Evolutionary conservation across 2,888 invertebrate species (phyloP), one percentile per base, ranked within the genome.

Genomic region (Charanyca ferruginea): DNA sequence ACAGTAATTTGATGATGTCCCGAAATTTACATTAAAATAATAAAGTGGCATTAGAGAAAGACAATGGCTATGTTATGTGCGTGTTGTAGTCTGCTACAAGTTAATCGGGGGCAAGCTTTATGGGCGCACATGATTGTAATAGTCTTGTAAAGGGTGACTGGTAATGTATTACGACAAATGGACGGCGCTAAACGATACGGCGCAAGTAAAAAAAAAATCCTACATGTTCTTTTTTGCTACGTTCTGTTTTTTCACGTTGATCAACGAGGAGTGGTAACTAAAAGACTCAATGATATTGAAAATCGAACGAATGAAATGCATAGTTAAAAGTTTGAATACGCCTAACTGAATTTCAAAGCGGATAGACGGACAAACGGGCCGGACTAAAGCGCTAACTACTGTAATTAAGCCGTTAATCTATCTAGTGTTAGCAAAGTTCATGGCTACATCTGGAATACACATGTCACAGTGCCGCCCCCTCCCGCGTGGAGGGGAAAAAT

Each of bases 1-100:
- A 84, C 85, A 87, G 90, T 90, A 87, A 89, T 89, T 89, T 89
- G 84, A 88, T 89, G 86, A 87, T 85, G 85, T 88, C 83, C 88
- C 86, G 84, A 89, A 90, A 90, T 90, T 89, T 90, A 87, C 84
- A 88, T 84, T 87, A 81, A 84, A 90, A 89, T 86, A 87, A 89
- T 88, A 87, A 87, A 87, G 81, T 80, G 72, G 78, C 75, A 79
- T 85, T 79, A 83, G 66, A 69, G 69, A 62, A 82, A 79, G 86
- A 89, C 85, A 89, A 84, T 80, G 80, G 81, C 58, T 61, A 55
- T 78, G 66, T 80, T 80, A 76, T 84, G 83, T 88, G 78, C 86
- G 87, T 88, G 89, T 85, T 75, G 77, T 83, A 67, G 64, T 48
- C 71, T 66, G 77, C 81, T 84, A 86, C 87, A 85, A 87, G 87